A percentile compares a stretch with the other conserved stretches of the same genome.
phyloP scores from a whole-genome alignment of 2,888 invertebrate species.

The Cephalotes varians region DNA sequence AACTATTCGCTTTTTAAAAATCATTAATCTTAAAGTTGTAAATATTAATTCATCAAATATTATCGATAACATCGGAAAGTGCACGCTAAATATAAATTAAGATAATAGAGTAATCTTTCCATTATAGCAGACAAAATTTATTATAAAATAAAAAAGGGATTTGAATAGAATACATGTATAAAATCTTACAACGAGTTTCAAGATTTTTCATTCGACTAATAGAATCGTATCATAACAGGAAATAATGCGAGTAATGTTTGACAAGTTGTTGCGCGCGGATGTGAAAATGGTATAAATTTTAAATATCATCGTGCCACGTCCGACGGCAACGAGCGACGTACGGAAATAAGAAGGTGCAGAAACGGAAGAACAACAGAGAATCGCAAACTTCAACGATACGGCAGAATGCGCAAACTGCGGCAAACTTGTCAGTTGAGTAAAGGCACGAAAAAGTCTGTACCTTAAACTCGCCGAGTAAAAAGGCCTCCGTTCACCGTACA shows the following conservation, averaged over 20 bases:
- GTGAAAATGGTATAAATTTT: constrained; percentile 34
- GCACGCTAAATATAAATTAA: background rate
- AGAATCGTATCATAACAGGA: constrained; percentile 6
- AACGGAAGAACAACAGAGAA: constrained; percentile 49
- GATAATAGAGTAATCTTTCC: background rate
- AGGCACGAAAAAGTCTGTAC: constrained; percentile 47
- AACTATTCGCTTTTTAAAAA: background rate
- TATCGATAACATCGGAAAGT: background rate
- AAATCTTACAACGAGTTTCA: constrained; percentile 3
- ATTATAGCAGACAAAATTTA: background rate
- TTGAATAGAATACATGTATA: background rate
- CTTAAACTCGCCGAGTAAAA: constrained; percentile 47
- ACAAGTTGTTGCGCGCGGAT: background rate
- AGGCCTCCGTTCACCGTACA: background rate
- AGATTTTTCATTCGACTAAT: background rate
- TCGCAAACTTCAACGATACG: constrained; percentile 47
- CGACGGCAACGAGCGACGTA: constrained; percentile 3
- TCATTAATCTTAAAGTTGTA: background rate
- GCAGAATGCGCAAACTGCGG: constrained; percentile 45
- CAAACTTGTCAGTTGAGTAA: constrained; percentile 45
- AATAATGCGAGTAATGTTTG: constrained; percentile 11
- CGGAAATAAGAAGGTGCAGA: constrained; percentile 11
- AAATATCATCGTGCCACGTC: constrained; percentile 12
- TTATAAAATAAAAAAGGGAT: background rate
- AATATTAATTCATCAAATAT: background rate